These are phyloP conservation scores for Lagopus muta DNA, from an alignment of 2,113 vertebrate genomes.

Conservation along the genomic window DNA sequence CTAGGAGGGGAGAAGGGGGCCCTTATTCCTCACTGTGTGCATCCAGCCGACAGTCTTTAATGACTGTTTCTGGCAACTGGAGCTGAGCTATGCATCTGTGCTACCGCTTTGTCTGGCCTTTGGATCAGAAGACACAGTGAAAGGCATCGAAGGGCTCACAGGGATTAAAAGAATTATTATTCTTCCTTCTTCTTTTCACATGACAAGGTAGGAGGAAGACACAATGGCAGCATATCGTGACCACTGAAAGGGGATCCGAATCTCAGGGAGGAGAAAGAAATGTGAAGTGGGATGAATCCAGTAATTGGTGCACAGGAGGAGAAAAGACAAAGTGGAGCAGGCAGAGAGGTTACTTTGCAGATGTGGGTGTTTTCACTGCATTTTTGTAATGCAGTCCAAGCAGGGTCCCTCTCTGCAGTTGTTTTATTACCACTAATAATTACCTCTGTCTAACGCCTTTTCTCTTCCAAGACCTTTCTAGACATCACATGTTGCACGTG, in stretches of 20 bases:
- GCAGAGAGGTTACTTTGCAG: neutral
- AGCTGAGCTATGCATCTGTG: neutral
- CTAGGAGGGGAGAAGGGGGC: neutral
- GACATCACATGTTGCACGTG: neutral
- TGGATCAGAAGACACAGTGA: neutral
- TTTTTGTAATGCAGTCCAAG: neutral
- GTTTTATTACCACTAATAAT: neutral
- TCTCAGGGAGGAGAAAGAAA: neutral
- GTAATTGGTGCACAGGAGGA: neutral
- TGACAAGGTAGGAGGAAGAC: neutral
- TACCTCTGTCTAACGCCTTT: neutral
- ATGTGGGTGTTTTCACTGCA: neutral
- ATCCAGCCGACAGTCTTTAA: neutral
- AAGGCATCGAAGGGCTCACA: neutral
- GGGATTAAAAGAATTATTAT: neutral
- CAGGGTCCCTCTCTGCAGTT: neutral
- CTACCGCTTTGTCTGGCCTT: neutral
- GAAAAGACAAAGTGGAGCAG: neutral
- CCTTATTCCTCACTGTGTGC: neutral
- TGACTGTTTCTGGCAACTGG: neutral
- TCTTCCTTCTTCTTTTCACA: neutral
- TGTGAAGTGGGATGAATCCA: rapidly evolving
- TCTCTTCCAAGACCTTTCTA: neutral
- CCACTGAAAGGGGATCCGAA: neutral
- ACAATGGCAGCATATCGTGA: rapidly evolving